phyloP scores from a whole-genome alignment of 2,113 vertebrate species.

The Alligator mississippiensis region DNA sequence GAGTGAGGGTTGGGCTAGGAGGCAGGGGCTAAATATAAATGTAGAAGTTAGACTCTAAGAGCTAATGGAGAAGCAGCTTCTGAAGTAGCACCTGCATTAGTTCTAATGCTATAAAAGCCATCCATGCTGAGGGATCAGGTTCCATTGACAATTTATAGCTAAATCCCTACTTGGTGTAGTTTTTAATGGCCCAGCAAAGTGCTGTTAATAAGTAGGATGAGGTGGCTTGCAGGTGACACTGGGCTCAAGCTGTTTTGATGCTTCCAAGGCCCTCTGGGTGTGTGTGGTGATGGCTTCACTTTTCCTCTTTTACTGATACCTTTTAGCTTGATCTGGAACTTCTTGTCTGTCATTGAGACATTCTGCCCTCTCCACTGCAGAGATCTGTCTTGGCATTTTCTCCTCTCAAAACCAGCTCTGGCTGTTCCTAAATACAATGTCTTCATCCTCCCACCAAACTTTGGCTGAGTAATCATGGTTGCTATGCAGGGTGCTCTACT shows the following conservation, averaged over 20 bases:
- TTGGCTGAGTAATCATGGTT: not conserved
- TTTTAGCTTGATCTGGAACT: not conserved
- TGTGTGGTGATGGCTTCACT: not conserved
- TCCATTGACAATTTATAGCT: not conserved
- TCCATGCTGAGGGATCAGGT: not conserved
- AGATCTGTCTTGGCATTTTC: not conserved
- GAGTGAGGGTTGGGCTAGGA: not conserved
- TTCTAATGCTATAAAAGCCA: not conserved
- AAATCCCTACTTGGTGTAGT: not conserved
- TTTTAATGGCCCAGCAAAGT: not conserved
- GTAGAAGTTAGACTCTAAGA: not conserved
- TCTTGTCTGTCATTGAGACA: not conserved
- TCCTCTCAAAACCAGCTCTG: not conserved
- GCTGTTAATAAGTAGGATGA: not conserved
- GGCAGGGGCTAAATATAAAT: not conserved
- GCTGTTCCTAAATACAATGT: not conserved
- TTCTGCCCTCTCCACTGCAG: not conserved
- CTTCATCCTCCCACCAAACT: not conserved
- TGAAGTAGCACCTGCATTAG: not conserved
- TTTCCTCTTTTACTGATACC: not conserved
- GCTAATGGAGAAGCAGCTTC: not conserved
- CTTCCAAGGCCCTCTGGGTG: too few species aligned
- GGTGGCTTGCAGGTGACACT: not conserved
- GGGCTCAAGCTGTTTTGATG: not conserved
- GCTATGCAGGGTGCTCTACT: not conserved